Evolutionary conservation across 2,113 vertebrate genomes (phyloP).

Genomic region (Setophaga coronata): DNA sequence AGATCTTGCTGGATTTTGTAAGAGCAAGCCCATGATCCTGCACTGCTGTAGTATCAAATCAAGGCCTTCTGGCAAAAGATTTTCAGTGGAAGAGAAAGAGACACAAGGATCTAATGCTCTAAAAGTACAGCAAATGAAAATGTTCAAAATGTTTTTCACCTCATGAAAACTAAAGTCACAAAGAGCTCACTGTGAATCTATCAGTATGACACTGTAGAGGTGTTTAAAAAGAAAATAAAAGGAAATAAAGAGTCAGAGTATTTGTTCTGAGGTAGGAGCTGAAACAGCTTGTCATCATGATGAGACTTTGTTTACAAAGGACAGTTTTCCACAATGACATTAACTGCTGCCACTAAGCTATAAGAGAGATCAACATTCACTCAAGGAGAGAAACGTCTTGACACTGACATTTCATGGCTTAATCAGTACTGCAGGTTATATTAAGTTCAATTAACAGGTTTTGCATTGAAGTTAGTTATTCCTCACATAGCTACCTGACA

Average conservation of each 20-base stretch:
- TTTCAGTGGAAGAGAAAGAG: not conserved
- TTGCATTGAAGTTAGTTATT: not conserved
- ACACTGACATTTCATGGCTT: not conserved
- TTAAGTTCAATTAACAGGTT: not conserved
- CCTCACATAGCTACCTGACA: not conserved
- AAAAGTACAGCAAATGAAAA: not conserved
- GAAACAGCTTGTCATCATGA: not conserved
- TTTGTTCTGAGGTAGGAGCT: not conserved
- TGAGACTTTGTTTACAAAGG: not conserved
- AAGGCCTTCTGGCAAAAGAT: not conserved
- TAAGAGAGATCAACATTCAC: not conserved
- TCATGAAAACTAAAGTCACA: not conserved
- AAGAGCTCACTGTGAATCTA: not conserved
- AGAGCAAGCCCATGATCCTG: not conserved
- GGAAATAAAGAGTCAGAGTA: not conserved
- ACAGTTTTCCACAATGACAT: not conserved
- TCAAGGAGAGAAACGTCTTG: not conserved
- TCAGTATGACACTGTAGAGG: not conserved
- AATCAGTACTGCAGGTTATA: not conserved
- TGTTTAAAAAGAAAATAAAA: not conserved
- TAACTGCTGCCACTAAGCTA: not conserved
- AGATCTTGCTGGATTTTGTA: not conserved
- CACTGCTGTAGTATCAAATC: not conserved
- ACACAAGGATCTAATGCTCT: not conserved
- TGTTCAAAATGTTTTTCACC: not conserved